phyloP scores from a whole-genome alignment of 2,113 vertebrate species.

The Aegotheles bennettii region DNA sequence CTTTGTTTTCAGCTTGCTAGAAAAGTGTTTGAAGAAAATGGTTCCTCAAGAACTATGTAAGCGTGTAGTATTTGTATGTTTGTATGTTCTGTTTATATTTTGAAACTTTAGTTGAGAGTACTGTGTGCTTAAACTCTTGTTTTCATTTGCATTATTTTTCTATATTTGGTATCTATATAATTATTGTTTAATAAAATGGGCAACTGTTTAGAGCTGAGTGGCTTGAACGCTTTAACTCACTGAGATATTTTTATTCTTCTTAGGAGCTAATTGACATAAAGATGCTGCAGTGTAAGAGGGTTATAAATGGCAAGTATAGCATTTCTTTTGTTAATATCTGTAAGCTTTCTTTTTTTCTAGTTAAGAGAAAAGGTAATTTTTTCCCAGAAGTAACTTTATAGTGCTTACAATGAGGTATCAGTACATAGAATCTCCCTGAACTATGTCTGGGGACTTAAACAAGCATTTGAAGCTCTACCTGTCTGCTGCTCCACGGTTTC shows the following conservation, averaged over 20 bases:
- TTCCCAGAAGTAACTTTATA: neutral
- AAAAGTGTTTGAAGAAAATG: neutral
- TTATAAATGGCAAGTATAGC: slow-evolving; percentile 83
- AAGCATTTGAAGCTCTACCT: neutral
- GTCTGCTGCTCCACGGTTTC: neutral
- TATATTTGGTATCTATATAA: neutral
- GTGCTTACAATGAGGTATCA: fast-evolving
- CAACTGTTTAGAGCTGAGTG: neutral
- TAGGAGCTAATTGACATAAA: slow-evolving; percentile 96
- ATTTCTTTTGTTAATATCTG: neutral
- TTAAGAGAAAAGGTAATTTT: neutral
- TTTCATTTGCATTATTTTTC: neutral
- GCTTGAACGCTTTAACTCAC: neutral
- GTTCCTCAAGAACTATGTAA: neutral
- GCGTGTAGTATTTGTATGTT: fast-evolving
- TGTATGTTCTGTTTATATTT: neutral
- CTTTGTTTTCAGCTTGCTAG: neutral
- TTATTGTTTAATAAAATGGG: neutral
- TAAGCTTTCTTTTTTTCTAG: neutral
- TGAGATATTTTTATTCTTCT: neutral
- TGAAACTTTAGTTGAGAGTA: neutral
- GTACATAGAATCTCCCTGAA: neutral
- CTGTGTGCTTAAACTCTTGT: neutral
- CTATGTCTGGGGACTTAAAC: neutral
- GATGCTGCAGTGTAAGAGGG: slow-evolving; percentile 89